These are phyloP conservation scores for Elegia similella DNA, from an alignment of 2,888 invertebrate species.

Conservation along the genomic window DNA sequence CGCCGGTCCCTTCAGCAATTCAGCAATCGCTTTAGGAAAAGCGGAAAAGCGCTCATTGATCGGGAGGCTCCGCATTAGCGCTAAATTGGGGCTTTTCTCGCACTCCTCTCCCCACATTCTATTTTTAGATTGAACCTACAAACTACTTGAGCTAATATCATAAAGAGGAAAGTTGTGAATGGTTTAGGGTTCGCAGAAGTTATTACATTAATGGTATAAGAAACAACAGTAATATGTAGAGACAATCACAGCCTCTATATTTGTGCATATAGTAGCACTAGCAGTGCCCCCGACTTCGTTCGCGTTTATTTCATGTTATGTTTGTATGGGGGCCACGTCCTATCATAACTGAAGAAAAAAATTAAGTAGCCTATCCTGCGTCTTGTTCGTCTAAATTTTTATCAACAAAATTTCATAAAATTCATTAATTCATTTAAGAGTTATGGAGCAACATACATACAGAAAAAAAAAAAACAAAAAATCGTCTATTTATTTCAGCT, in stretches of 20 bases:
- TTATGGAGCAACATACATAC: too few species aligned
- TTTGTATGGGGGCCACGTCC: too few species aligned
- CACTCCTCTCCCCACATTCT: conserved; percentile 26
- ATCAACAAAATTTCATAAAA: too few species aligned
- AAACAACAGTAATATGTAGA: neutral
- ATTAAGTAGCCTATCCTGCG: too few species aligned
- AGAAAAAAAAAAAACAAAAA: too few species aligned
- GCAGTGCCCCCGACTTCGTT: too few species aligned
- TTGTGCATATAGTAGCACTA: too few species aligned
- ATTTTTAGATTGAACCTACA: conserved; percentile 26
- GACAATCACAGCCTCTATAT: neutral
- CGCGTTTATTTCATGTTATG: too few species aligned
- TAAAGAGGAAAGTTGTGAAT: neutral
- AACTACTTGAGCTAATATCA: conserved; percentile 13
- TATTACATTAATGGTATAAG: neutral
- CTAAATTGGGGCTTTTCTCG: conserved; percentile 36
- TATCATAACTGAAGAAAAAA: too few species aligned
- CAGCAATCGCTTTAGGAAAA: conserved; percentile 13
- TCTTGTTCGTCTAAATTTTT: too few species aligned
- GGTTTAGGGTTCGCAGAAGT: neutral
- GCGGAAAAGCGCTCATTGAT: conserved; percentile 33
- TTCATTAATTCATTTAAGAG: too few species aligned
- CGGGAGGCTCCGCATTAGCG: conserved; percentile 28
- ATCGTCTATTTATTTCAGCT: too few species aligned
- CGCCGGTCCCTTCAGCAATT: neutral